Evolutionary conservation across 2,888 invertebrate genomes (phyloP), one percentile per base, ranked within the genome.

Genomic region (Lymantria monacha): DNA sequence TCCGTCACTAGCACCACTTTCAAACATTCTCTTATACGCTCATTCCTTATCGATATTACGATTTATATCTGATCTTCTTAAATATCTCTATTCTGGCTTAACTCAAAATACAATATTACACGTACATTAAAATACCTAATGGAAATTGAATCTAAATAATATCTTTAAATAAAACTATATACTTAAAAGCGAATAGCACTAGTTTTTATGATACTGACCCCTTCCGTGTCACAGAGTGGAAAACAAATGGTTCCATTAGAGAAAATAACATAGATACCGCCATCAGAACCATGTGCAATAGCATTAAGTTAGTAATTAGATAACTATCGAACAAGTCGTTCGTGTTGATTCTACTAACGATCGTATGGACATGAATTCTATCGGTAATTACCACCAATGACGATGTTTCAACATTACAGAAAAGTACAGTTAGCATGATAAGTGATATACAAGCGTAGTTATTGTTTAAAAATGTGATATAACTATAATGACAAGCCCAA

Each of bases 401-500:
- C 72, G 72, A 73, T 83, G 75, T 83, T 81, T 73, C 69, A 76
- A 74, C 42, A 51, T 44, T 54, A 50, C 31, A 45, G 10, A 60
- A 44, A 50, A 57, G 40, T 42, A 36, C 42, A 14, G 49, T 57
- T 45, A 46, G 42, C 55, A 50, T 59, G 57, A 53, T 14, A 14
- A 59, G 52, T 57, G 49, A 58, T 49, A 40, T 11, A 49, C 22
- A 59, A 58, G 62, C 44, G 64, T 55, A 62, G 60, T 59, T 56
- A 70, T 56, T 71, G 66, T 61, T 69, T 49, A 80, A 87, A 69
- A 69, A 87, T 84, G 87, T 72, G 61, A 83, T 70, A 63, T 70
- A 76, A 54, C 45, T 63, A 90, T 88, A 84, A 92, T 92, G 92
- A 89, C 90, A 72, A 92, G 91, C 74, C 91, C 88, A 69, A 90